Evolutionary conservation across 2,888 invertebrate genomes (phyloP).

Genomic region (Coremacera marginata): DNA sequence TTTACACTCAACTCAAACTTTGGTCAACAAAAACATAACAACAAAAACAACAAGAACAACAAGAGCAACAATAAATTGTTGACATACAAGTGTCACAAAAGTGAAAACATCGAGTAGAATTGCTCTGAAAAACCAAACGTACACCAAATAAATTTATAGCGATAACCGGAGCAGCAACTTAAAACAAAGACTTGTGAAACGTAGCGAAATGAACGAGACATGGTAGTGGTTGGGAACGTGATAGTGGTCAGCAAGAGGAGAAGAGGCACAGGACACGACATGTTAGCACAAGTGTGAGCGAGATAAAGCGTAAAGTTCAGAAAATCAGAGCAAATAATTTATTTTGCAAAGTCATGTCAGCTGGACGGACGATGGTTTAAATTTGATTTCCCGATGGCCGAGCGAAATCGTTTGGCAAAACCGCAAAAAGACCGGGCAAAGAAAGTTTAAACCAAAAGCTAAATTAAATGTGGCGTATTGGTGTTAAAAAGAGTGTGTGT

Average conservation of each 20-base stretch:
- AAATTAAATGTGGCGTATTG: neutral
- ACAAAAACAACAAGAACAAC: neutral
- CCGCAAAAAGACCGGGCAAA: conserved; percentile 22
- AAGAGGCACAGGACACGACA: too few species aligned
- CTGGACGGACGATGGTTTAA: conserved; percentile 29
- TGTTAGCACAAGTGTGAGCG: neutral
- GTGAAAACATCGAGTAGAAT: too few species aligned
- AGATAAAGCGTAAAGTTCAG: neutral
- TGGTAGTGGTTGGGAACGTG: too few species aligned
- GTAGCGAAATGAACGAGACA: too few species aligned
- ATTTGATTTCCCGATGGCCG: conserved; percentile 35
- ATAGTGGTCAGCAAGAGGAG: too few species aligned
- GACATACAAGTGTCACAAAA: too few species aligned
- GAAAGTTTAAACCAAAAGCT: conserved; percentile 10
- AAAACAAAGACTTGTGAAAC: neutral
- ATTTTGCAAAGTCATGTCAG: conserved; percentile 35
- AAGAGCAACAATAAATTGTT: neutral
- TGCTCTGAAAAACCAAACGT: neutral
- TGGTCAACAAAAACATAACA: conserved; percentile 25
- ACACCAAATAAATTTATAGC: neutral
- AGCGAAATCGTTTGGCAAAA: conserved; percentile 22
- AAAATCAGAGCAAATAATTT: conserved; percentile 31
- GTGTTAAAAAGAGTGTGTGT: too few species aligned
- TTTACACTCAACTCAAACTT: too few species aligned
- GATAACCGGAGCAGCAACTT: neutral